Evolutionary conservation across 2,888 invertebrate genomes (phyloP).

Genomic region (Auanema freiburgensis): DNA sequence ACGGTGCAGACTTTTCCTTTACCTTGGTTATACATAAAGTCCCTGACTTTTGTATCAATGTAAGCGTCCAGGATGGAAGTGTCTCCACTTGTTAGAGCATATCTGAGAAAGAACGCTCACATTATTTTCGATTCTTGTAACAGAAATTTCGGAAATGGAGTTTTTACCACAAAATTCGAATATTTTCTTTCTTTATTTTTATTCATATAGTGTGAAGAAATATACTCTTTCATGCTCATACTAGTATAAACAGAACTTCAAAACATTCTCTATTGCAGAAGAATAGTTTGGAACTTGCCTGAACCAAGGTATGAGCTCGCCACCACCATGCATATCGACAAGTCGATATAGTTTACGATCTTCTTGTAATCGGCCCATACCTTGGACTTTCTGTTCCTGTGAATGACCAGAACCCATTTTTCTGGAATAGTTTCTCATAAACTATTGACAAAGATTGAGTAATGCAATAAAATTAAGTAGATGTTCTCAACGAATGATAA

Average conservation of each 20-base stretch:
- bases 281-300: constrained; percentile 46
- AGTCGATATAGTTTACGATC: constrained; percentile 65
- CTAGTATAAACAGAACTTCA: no score
- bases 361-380: constrained; percentile 38
- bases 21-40: constrained; percentile 89
- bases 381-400: constrained; percentile 26
- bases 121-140: not conserved
- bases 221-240: no score
- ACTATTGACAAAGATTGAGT: no score
- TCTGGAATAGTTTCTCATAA: no score
- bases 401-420: constrained; percentile 33
- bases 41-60: constrained; percentile 72
- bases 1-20: constrained; percentile 86
- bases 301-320: constrained; percentile 79
- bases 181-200: not conserved
- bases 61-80: constrained; percentile 45
- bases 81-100: constrained; percentile 53
- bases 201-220: not conserved
- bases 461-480: no score
- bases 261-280: not conserved
- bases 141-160: not conserved
- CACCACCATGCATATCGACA: constrained; percentile 88
- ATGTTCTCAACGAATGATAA: no score
- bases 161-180: not conserved
- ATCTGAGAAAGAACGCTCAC: constrained; percentile 23